These are phyloP conservation scores for Probosciger aterrimus DNA, from an alignment of 2,113 vertebrate species.

Conservation along the genomic window DNA sequence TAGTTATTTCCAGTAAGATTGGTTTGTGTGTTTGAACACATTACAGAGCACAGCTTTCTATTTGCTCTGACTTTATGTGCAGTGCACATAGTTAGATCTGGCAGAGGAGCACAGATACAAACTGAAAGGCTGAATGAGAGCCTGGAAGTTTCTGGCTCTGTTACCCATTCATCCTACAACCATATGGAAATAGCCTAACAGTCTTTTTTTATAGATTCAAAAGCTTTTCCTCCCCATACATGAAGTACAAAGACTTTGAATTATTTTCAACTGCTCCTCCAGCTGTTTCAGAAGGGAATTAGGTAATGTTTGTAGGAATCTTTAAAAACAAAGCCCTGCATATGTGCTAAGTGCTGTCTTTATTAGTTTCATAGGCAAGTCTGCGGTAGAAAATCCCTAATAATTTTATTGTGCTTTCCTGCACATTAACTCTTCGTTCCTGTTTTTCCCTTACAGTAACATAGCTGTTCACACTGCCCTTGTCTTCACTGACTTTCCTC, in stretches of 20 bases:
- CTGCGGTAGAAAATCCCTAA: not conserved
- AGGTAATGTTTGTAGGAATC: not conserved
- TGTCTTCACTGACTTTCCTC: not conserved
- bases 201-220: not conserved
- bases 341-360: not conserved
- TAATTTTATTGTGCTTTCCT: not conserved
- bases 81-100: not conserved
- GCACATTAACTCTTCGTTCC: not conserved
- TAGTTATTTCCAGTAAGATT: not conserved
- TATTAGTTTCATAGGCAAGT: not conserved
- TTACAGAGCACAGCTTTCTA: not conserved
- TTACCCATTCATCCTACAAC: rapidly evolving
- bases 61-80: not conserved
- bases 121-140: not conserved
- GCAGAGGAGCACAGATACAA: not conserved
- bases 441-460: not conserved
- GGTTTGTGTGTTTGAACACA: not conserved
- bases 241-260: not conserved
- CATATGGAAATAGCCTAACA: not conserved
- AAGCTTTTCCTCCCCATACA: not conserved
- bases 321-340: not conserved
- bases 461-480: not conserved
- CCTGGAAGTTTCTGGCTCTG: not conserved
- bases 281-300: not conserved
- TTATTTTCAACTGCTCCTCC: not conserved